These are phyloP conservation scores for Gymnogyps californianus DNA, from an alignment of 2,113 vertebrate species.

Conservation along the genomic window DNA sequence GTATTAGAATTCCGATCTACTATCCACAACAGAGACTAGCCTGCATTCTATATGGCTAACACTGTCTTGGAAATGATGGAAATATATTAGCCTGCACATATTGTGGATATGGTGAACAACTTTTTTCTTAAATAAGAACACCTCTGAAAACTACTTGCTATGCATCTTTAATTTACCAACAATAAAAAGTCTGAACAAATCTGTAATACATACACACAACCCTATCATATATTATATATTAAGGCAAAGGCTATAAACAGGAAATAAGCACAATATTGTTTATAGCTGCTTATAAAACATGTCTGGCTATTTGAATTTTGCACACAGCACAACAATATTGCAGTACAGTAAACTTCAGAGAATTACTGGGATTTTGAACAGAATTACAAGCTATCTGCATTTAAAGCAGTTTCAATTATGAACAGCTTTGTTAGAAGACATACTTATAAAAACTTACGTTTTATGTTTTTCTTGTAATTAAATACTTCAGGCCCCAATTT, in stretches of 20 bases:
- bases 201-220: not conserved
- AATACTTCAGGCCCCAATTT: slow-evolving; percentile 8
- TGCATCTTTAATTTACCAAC: not conserved
- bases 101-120: not conserved
- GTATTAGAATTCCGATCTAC: not conserved
- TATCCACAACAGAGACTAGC: not conserved
- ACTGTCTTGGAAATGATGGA: not conserved
- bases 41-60: not conserved
- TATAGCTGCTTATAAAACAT: slow-evolving; percentile 2
- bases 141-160: not conserved
- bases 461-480: not conserved
- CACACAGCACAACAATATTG: not conserved
- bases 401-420: not conserved
- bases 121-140: not conserved
- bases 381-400: not conserved
- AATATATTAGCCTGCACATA: not conserved
- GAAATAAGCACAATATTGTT: slow-evolving; percentile 5
- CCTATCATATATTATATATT: not conserved
- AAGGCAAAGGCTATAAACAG: slow-evolving; percentile 52
- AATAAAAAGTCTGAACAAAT: not conserved
- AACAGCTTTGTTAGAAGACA: not conserved
- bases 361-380: not conserved
- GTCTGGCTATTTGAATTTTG: not conserved
- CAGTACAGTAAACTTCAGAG: not conserved
- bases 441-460: not conserved